Percentiles rank a stretch among this genome's conserved stretches.
Conservation (phyloP, 2,797 vertebrate genomes). For the Amblyraja radiata region DNA sequence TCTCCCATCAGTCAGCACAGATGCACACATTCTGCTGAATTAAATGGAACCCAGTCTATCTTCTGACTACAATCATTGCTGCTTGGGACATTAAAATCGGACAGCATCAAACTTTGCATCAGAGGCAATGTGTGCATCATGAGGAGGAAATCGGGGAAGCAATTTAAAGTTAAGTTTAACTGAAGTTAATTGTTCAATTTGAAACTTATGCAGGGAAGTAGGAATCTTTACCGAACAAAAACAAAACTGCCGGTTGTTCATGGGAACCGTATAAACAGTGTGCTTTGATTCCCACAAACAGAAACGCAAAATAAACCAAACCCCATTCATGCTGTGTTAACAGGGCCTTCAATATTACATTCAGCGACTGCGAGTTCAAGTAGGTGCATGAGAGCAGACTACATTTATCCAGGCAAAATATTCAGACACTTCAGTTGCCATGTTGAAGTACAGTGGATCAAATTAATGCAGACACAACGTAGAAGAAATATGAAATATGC, state of each 20-base stretch:
- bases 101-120: not conserved
- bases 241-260: not conserved
- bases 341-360: conserved; percentile 24
- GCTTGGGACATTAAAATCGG: conserved; percentile 11
- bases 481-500: not conserved
- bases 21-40: not conserved
- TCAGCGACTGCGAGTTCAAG: conserved; percentile 22
- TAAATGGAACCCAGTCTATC: not conserved
- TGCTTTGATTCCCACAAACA: not conserved
- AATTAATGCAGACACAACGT: not conserved
- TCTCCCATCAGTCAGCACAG: not conserved
- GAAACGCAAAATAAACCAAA: not conserved
- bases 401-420: conserved; percentile 24
- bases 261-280: not conserved
- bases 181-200: not conserved
- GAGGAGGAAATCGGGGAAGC: too few species aligned
- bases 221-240: not conserved
- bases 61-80: not conserved
- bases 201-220: not conserved
- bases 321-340: not conserved
- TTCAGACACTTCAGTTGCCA: not conserved
- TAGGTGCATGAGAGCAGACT: conserved; percentile 3
- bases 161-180: not conserved
- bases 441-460: conserved; percentile 11
- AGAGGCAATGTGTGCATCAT: conserved; percentile 2